These are phyloP conservation scores for Nyctalus aviator DNA, from an alignment of 2,797 vertebrate species.

Conservation along the genomic window DNA sequence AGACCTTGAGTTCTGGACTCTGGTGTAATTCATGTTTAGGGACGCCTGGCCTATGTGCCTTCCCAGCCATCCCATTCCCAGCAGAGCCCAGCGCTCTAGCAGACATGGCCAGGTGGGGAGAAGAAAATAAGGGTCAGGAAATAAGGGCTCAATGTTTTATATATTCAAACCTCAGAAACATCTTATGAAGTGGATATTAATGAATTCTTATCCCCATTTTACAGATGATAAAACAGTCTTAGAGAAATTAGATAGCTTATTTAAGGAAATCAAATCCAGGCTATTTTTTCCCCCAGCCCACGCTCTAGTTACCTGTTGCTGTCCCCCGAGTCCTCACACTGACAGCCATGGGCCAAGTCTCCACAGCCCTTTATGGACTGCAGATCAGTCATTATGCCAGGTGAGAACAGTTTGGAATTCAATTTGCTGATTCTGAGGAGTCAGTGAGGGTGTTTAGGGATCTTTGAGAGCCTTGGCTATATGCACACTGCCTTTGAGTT, in stretches of 20 bases:
- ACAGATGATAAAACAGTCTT: neutral
- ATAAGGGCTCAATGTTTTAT: neutral
- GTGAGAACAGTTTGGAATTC: neutral
- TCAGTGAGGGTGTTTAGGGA: neutral
- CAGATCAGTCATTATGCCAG: neutral
- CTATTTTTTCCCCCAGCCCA: neutral
- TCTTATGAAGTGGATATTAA: neutral
- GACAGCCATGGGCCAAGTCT: accelerated
- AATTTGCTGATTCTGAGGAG: neutral
- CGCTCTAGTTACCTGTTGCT: neutral
- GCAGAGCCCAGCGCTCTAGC: neutral
- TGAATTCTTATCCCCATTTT: neutral
- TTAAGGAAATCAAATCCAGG: neutral
- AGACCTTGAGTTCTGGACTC: neutral
- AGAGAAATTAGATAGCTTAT: neutral
- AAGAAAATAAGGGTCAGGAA: neutral
- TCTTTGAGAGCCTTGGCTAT: neutral
- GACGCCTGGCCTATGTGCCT: neutral
- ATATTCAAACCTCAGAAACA: neutral
- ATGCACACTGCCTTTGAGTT: neutral
- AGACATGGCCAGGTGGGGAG: neutral
- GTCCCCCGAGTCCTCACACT: neutral
- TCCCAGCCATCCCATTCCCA: neutral
- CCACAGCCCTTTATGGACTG: neutral
- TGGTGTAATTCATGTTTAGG: neutral